Conservation (phyloP, 2,113 vertebrate species). For the Miniopterus natalensis region DNA sequence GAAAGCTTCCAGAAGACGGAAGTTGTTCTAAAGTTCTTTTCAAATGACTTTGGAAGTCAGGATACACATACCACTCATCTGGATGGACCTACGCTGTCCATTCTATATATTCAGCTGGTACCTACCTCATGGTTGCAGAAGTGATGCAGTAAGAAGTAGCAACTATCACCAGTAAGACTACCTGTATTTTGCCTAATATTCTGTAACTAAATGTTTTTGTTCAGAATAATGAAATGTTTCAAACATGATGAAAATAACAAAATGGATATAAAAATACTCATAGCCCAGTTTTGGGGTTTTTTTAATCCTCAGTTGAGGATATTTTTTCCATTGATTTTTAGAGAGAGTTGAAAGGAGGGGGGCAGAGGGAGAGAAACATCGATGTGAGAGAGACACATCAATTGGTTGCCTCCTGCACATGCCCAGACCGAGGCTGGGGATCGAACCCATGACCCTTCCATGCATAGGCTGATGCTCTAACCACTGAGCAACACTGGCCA, state of each 20-base stretch:
- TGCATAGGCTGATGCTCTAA: no score
- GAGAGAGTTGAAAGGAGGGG: no score
- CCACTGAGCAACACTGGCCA: no score
- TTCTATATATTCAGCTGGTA: background rate
- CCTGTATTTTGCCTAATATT: background rate
- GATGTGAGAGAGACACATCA: no score
- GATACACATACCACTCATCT: background rate
- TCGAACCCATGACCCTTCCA: no score
- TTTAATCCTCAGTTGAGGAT: no score
- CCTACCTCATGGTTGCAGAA: background rate
- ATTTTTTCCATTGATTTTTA: no score
- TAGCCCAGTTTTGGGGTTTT: background rate
- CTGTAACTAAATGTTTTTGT: background rate
- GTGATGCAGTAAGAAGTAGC: background rate
- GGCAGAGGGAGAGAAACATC: no score
- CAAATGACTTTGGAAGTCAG: background rate
- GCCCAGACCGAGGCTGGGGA: no score
- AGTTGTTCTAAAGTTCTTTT: background rate
- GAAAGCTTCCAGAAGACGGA: background rate
- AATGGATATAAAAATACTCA: background rate
- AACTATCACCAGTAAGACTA: background rate
- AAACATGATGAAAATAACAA: background rate
- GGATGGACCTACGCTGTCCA: background rate
- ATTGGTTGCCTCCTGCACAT: no score
- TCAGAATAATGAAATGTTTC: background rate